Evolutionary conservation across 23 tunicate species (phyloP), one percentile per base, ranked within the genome.

Genomic region (Aplidium turbinatum): DNA sequence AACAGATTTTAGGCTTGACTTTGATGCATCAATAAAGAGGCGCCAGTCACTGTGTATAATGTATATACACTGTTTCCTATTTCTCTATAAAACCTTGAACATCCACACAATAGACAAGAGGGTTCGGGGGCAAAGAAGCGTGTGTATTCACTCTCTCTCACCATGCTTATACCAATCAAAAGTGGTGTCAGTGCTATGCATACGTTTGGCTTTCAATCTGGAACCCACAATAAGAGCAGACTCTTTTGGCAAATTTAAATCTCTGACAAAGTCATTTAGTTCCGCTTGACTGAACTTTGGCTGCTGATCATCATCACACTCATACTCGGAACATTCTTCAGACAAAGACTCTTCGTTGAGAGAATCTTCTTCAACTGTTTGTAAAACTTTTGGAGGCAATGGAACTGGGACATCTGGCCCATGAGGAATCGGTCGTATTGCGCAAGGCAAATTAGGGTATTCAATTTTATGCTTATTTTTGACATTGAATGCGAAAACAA

Each of bases 141-240:
- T n/a, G n/a, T 60, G 35, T 38, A 18, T 21, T 68, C 0, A 22
- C n/a, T 60, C 16, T 26, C 18, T 62, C 36, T 62, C 36, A 26
- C 68, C 4, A 29, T 48, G 63, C 47, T 71, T 56, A 34, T 74
- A 70, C 63, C 77, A 70, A 70, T 34, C 77, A 70, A 70, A 70
- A 70, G 77, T 48, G 77, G 77, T 70, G 48, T 70, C 63, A 70
- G 77, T 70, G 63, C 77, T 22, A 36, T 47, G 77, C 77, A 70
- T 70, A 47, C 63, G 63, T 67, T 67, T 67, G 29, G 73, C 73
- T 36, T 67, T 67, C 73, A 67, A 67, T 67, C 73, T 67, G 57
- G 57, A 67, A 38, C 73, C 73, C 73, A 67, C 24, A 67, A 67
- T 36, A 67, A 67, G 73, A 23, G 63, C 77, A 70, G n/a, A n/a